A percentile compares a stretch with the other conserved stretches of the same genome.
Conservation (phyloP, 2,113 vertebrate genomes). For the Scopus umbretta region DNA sequence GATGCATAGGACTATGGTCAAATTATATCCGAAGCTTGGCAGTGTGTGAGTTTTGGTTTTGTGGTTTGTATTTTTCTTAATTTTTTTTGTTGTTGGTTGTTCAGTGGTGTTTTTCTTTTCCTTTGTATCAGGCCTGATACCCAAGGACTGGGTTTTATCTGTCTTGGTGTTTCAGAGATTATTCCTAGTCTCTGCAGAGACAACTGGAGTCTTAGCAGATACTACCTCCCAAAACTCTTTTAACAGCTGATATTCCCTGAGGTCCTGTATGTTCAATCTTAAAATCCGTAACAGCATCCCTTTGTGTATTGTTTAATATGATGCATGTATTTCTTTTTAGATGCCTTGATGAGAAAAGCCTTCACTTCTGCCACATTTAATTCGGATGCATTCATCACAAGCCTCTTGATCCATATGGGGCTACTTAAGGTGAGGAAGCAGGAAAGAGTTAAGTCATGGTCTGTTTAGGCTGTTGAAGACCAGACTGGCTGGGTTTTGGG, state of each 20-base stretch:
- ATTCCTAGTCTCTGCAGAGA: not conserved
- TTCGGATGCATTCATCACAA: slow-evolving; percentile 83
- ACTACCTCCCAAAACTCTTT: not conserved
- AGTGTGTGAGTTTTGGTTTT: not conserved
- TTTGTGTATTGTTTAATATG: not conserved
- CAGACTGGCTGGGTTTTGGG: not conserved
- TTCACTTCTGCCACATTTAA: slow-evolving; percentile 82
- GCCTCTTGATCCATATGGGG: slow-evolving; percentile 87
- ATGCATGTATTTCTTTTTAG: slow-evolving; percentile 51
- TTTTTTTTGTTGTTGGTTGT: not conserved
- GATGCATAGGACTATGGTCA: not conserved
- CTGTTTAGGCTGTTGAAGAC: not conserved
- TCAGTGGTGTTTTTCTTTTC: not conserved
- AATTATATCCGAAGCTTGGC: not conserved
- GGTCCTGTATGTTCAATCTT: not conserved
- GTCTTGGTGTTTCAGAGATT: not conserved
- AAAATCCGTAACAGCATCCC: not conserved
- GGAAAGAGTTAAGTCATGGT: not conserved
- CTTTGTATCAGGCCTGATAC: not conserved
- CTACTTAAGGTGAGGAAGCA: slow-evolving; percentile 84
- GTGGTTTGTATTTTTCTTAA: not conserved
- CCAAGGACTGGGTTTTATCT: not conserved
- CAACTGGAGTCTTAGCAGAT: not conserved
- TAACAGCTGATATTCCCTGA: not conserved
- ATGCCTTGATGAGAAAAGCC: slow-evolving; percentile 87